Evolutionary conservation across 1,140 invertebrate species (phyloP).

Genomic region (Lepidurus packardi): DNA sequence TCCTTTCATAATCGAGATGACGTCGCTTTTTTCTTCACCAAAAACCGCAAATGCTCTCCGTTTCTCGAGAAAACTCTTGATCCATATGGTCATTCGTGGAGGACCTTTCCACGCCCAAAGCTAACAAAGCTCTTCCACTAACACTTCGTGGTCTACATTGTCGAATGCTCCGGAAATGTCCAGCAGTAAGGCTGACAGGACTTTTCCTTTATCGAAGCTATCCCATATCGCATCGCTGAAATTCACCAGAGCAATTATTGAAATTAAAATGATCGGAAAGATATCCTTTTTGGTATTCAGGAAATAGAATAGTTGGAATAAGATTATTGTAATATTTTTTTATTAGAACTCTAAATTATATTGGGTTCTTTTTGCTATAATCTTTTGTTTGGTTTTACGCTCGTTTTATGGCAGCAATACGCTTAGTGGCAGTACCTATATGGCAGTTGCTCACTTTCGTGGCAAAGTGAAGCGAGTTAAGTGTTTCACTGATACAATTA

Average conservation of each 20-base stretch:
- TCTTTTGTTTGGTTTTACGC: no score
- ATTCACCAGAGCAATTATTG: background rate
- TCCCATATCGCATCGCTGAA: background rate
- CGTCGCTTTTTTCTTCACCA: background rate
- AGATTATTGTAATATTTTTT: no score
- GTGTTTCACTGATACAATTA: constrained; percentile 72
- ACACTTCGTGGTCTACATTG: background rate
- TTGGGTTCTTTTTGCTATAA: no score
- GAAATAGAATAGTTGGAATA: no score
- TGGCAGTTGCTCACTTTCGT: constrained; percentile 51
- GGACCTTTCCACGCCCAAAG: background rate
- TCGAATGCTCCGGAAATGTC: constrained; percentile 11
- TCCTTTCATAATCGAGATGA: background rate
- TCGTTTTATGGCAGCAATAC: background rate
- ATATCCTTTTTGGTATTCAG: no score
- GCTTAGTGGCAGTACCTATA: constrained; percentile 46
- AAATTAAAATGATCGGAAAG: no score
- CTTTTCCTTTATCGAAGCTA: background rate
- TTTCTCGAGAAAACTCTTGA: background rate
- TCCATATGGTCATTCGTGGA: background rate
- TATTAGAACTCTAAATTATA: no score
- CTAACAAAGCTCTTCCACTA: background rate
- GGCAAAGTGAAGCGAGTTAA: constrained; percentile 77
- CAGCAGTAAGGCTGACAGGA: background rate
- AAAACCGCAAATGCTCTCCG: background rate